Evolutionary conservation across 2,888 invertebrate species (phyloP).

Genomic region (Venusia cambrica): DNA sequence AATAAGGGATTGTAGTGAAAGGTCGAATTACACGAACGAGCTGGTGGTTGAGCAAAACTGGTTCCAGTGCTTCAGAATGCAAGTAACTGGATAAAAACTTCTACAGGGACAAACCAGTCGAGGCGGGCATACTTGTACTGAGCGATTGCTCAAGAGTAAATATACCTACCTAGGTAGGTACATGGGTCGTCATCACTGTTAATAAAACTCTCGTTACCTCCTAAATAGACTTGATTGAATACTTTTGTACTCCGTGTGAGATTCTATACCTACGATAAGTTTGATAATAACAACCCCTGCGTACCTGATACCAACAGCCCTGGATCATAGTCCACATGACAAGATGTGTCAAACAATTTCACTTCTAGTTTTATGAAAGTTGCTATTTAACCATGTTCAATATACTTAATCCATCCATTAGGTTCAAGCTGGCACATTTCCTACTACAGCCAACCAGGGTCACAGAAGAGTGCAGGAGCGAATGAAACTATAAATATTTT

Average conservation of each 20-base stretch:
- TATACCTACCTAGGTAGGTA: conserved; percentile 43
- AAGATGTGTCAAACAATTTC: no score
- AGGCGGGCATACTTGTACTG: conserved; percentile 38
- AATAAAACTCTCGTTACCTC: conserved; percentile 19
- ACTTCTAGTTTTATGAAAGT: conserved; percentile 29
- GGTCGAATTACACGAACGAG: conserved; percentile 62
- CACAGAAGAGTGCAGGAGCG: no score
- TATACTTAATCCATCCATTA: conserved; percentile 15
- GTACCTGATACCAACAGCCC: no score
- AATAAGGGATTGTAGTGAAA: conserved; percentile 68
- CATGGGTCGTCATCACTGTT: conserved; percentile 31
- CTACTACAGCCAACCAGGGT: no score
- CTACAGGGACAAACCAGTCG: conserved; percentile 72
- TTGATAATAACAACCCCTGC: no score
- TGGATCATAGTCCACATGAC: no score
- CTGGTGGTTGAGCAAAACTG: conserved; percentile 67
- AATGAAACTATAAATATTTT: no score
- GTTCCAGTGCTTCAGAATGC: conserved; percentile 76
- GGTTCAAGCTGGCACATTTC: no score
- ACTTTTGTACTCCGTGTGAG: no score
- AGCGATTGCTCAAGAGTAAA: conserved; percentile 43
- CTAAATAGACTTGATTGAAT: no score
- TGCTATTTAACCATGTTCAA: conserved; percentile 1
- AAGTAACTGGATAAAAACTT: conserved; percentile 78
- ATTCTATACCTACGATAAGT: no score